Percentiles rank a stretch among this genome's conserved stretches.
phyloP scores from a whole-genome alignment of 1,140 invertebrate species.

The Galendromus occidentalis region DNA sequence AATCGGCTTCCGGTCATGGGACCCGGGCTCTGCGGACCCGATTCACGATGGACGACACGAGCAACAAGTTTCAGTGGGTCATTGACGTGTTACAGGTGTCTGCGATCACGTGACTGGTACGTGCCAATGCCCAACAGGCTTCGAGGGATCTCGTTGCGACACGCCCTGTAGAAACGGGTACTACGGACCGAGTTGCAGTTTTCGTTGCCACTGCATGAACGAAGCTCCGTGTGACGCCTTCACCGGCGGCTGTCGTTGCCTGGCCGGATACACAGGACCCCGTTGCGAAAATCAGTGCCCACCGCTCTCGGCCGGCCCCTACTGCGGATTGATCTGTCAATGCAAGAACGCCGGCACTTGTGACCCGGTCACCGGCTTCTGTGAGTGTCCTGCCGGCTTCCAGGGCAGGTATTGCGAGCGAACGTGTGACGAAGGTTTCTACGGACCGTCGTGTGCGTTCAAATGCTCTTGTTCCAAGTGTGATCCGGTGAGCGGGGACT shows the following conservation, averaged over 20 bases:
- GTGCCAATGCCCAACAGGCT: constrained; percentile 44
- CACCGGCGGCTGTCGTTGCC: constrained; percentile 14
- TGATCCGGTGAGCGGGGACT: neutral
- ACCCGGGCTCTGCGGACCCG: no score
- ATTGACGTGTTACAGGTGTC: constrained; percentile 23
- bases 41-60: no score
- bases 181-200: neutral
- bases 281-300: constrained; percentile 6
- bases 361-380: constrained; percentile 49
- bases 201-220: constrained; percentile 3
- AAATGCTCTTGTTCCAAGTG: neutral
- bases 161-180: neutral
- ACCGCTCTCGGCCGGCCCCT: neutral
- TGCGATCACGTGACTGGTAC: constrained; percentile 57
- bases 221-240: neutral
- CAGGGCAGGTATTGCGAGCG: constrained; percentile 5
- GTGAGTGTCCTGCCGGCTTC: constrained; percentile 42
- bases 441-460: neutral
- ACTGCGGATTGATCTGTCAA: constrained; percentile 57
- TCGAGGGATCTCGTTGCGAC: constrained; percentile 4
- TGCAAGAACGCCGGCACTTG: constrained; percentile 80
- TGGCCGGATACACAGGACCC: constrained; percentile 13
- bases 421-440: neutral
- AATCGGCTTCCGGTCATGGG: no score
- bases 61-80: no score